phyloP scores from a whole-genome alignment of 2,888 invertebrate genomes.

The Hipparchia sbordonii region DNA sequence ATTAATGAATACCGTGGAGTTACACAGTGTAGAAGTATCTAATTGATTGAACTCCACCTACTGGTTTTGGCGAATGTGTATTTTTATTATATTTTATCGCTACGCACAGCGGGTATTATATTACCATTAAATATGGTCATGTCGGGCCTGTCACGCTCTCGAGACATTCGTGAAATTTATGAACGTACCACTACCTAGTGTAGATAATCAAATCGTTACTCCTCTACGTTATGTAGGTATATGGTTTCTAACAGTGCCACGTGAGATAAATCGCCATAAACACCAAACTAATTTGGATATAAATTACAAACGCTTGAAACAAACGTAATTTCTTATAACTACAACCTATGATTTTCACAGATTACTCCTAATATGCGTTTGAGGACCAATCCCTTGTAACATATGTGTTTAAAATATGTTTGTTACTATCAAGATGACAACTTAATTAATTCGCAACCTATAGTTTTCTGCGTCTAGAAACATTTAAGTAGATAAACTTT shows the following conservation, averaged over 20 bases:
- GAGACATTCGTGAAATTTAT: conserved; percentile 23
- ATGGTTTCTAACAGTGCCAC: not conserved
- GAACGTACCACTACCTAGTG: conserved; percentile 10
- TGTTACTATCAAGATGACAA: too few relatives aligned
- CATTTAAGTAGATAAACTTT: not conserved
- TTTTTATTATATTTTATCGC: conserved; percentile 41
- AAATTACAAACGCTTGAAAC: not conserved
- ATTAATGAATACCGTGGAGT: conserved; percentile 55
- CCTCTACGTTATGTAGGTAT: not conserved
- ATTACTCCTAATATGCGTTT: too few relatives aligned
- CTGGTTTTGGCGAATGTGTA: conserved; percentile 50
- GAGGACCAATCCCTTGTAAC: too few relatives aligned
- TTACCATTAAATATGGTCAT: conserved; percentile 32
- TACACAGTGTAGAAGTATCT: conserved; percentile 57
- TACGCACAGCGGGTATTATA: conserved; percentile 38
- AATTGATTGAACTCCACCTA: conserved; percentile 53
- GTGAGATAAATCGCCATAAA: not conserved
- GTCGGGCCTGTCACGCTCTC: conserved; percentile 27
- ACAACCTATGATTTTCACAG: too few relatives aligned
- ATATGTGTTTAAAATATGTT: too few relatives aligned
- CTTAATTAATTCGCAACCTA: too few relatives aligned
- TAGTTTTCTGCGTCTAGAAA: too few relatives aligned
- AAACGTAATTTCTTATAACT: too few relatives aligned
- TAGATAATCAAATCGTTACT: conserved; percentile 15
- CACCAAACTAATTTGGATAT: not conserved